Percentiles rank a stretch among this genome's conserved stretches.
Evolutionary conservation across 2,113 vertebrate species (phyloP).

Genomic region (Melanerpes formicivorus): DNA sequence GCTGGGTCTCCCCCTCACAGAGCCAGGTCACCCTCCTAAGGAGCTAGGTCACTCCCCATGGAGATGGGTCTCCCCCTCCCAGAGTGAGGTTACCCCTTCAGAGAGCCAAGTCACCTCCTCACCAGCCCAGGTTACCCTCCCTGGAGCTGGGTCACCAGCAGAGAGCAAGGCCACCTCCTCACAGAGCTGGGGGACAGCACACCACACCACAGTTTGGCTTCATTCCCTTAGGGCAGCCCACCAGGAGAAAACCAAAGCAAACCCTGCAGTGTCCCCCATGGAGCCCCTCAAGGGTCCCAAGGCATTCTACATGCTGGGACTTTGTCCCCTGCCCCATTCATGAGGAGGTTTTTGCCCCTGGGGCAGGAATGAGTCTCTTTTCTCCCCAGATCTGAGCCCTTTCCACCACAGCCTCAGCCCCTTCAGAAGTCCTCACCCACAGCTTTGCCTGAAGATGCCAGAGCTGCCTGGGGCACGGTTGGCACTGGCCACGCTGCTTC

Average conservation of each 20-base stretch:
- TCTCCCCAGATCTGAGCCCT: not conserved
- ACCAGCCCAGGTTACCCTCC: no score
- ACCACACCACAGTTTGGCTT: not conserved
- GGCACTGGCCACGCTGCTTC: not conserved
- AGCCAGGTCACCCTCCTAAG: rapidly evolving
- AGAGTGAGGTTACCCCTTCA: no score
- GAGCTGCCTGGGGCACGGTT: rapidly evolving
- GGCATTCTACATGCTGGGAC: not conserved
- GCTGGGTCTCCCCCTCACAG: no score
- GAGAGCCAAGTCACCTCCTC: not conserved
- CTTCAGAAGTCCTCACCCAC: rapidly evolving
- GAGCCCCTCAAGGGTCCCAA: not conserved
- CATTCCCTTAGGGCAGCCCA: not conserved
- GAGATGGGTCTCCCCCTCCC: not conserved
- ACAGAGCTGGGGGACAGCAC: no score
- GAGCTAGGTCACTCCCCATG: rapidly evolving
- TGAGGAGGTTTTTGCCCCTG: not conserved
- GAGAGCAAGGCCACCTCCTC: no score
- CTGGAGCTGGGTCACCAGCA: not conserved
- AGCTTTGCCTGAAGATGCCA: no score
- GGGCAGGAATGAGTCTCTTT: not conserved
- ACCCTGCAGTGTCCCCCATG: rapidly evolving
- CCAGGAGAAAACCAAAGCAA: not conserved
- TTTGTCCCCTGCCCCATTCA: not conserved
- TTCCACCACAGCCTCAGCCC: not conserved